Evolutionary conservation across 2,888 invertebrate genomes (phyloP), one percentile per base, ranked within the genome.

Genomic region (Sialis fuliginosa): DNA sequence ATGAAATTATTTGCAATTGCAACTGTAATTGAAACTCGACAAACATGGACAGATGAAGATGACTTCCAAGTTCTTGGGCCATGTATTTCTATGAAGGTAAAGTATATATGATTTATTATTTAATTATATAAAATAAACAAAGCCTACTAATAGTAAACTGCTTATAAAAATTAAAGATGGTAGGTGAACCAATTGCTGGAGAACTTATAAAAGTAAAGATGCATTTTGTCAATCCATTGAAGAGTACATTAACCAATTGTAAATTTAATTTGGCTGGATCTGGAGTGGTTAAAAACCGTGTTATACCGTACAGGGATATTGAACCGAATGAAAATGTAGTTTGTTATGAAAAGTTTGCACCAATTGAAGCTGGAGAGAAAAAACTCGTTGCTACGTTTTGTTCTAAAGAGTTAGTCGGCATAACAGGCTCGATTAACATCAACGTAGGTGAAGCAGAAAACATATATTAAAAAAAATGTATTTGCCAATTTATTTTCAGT

Each of bases 21-120:
- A 12, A 77, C 77, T n/a, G 86, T 88, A 0, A 70, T 73, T 46
- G 86, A 88, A 62, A 88, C 88, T 10, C 77, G 77, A 47, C 86
- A 87, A 62, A 78, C 83, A 2, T 88, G 85, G 81, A 79, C 82
- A 0, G 83, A 80, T 52, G 84, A 86, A 56, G 86, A 87, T 55
- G 84, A 86, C 63, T 85, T 86, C 66, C 79, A 84, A 62, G 72
- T 88, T 6, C 65, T 80, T 33, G 82, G 81, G 57, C 87, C 88
- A 1, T 74, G 68, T 49, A 75, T 86, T 46, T 65, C 64, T 34
- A 72, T 88, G 34, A 73, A 76, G 69, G 85, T 84, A 65, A 4
- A 22, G 22, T 22, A 22, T 22, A 22, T 22, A 22, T 22, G 22
- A 4, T 22, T 22, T 22, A 22, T 22, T 22, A 22, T 22, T 22